phyloP scores from a whole-genome alignment of 1,140 invertebrate genomes.

The Cecropterus lyciades region DNA sequence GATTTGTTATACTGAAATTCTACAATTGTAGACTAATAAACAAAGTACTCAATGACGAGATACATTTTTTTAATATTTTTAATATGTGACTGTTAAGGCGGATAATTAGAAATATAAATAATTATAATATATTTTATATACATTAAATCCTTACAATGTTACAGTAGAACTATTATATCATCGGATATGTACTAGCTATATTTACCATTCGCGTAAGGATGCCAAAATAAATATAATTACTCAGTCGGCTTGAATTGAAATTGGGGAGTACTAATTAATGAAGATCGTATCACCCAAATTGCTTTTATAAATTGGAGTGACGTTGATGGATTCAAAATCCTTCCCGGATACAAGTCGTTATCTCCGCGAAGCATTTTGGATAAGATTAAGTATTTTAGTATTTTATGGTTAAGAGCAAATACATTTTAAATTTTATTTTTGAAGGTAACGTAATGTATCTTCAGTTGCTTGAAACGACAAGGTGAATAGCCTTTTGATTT shows the following conservation, averaged over 20 bases:
- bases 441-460: not conserved
- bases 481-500: not conserved
- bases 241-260: conserved; percentile 12
- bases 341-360: conserved; percentile 19
- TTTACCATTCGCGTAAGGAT: no score
- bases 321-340: conserved; percentile 17
- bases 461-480: no score
- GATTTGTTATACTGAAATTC: no score
- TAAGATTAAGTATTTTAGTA: conserved; percentile 9
- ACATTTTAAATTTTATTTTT: not conserved
- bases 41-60: no score
- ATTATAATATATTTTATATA: no score
- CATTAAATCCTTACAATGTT: no score
- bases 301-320: conserved; percentile 22
- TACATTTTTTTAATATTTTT: no score
- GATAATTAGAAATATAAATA: no score
- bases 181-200: no score
- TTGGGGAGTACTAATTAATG: conserved; percentile 20
- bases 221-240: conserved; percentile 13
- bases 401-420: conserved; percentile 18
- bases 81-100: no score
- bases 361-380: conserved; percentile 6
- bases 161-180: no score
- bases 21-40: no score
- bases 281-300: conserved; percentile 31